Conservation (phyloP, 2,888 invertebrate species). For the Neoaliturus tenellus region DNA sequence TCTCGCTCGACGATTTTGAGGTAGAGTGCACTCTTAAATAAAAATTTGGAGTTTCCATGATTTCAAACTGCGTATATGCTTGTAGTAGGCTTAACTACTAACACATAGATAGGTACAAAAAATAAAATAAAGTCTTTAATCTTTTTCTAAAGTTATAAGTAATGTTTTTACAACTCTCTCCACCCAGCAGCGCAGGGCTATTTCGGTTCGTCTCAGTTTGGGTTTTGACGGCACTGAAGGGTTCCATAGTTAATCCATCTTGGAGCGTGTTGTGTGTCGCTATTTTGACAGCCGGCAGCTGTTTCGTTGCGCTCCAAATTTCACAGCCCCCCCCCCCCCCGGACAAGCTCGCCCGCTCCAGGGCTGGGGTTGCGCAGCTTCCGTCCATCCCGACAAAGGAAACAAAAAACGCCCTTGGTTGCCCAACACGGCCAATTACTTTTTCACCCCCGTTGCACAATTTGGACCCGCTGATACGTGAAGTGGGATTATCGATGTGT, state of each 20-base stretch:
- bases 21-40: too few relatives aligned
- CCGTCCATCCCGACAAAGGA: conserved; percentile 14
- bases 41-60: too few relatives aligned
- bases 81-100: too few relatives aligned
- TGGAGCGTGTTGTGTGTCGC: conserved; percentile 15
- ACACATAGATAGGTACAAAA: too few relatives aligned
- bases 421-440: conserved; percentile 14
- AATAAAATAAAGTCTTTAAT: too few relatives aligned
- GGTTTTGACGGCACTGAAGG: not conserved
- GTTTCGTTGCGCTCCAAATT: conserved; percentile 1
- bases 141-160: too few relatives aligned
- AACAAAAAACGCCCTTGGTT: not conserved
- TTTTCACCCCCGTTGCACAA: not conserved
- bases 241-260: conserved; percentile 3
- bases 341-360: not conserved
- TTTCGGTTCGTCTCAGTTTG: not conserved
- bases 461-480: conserved; percentile 1
- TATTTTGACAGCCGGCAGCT: conserved; percentile 33
- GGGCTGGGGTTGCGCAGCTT: conserved; percentile 13
- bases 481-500: not conserved
- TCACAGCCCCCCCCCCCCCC: not conserved
- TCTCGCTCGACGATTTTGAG: too few relatives aligned
- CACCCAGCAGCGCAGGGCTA: not conserved
- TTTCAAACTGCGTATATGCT: too few relatives aligned
- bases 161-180: too few relatives aligned